Evolutionary conservation across 2,113 vertebrate genomes (phyloP).

Genomic region (Corythaixoides concolor): DNA sequence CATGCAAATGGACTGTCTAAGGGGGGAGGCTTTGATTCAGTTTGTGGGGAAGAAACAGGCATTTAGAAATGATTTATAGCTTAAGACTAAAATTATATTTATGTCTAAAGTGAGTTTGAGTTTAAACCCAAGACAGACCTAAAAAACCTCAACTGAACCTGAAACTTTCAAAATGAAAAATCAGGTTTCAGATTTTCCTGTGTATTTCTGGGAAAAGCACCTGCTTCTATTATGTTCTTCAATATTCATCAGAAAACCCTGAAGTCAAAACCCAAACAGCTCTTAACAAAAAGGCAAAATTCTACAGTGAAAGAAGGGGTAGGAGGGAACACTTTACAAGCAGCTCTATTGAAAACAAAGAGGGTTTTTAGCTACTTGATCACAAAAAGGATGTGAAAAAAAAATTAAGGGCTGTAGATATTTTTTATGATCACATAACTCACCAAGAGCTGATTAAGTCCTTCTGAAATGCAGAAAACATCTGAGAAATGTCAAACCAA

Average conservation of each 20-base stretch:
- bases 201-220: not conserved
- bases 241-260: not conserved
- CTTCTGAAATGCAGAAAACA: slow-evolving; percentile 16
- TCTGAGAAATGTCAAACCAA: slow-evolving; percentile 53
- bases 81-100: not conserved
- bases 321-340: slow-evolving; percentile 6
- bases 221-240: not conserved
- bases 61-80: not conserved
- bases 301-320: not conserved
- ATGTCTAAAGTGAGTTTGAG: not conserved
- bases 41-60: not conserved
- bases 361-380: not conserved
- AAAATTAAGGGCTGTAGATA: not conserved
- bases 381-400: not conserved
- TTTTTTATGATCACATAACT: slow-evolving; percentile 24
- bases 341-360: slow-evolving; percentile 22
- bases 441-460: slow-evolving; percentile 8
- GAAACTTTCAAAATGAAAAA: not conserved
- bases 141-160: not conserved
- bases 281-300: not conserved
- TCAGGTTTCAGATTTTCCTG: not conserved
- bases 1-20: not conserved
- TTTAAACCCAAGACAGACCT: not conserved
- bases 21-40: not conserved
- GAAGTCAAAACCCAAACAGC: slow-evolving; percentile 27